These are phyloP conservation scores for Electrona antarctica DNA, from an alignment of 2,113 vertebrate species.

Conservation along the genomic window DNA sequence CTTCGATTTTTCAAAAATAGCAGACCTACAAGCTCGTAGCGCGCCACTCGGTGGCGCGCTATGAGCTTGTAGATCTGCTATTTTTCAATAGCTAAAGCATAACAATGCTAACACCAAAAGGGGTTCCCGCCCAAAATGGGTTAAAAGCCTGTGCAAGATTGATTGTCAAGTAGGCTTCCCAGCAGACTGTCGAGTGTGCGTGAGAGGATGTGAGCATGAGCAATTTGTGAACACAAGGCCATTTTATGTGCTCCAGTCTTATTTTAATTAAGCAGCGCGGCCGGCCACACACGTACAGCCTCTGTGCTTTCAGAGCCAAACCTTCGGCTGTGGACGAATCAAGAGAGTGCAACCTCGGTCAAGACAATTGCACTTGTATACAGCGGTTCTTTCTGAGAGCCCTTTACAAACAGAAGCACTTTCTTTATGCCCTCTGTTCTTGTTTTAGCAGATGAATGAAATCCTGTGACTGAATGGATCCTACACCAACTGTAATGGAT, in stretches of 20 bases:
- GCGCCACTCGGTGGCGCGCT: too few relatives aligned
- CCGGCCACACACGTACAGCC: slow-evolving; percentile 27
- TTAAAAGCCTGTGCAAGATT: neutral
- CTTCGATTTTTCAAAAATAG: too few relatives aligned
- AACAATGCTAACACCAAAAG: too few relatives aligned
- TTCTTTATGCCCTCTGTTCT: neutral
- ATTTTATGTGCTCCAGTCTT: slow-evolving; percentile 13
- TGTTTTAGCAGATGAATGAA: neutral
- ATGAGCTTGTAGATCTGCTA: too few relatives aligned
- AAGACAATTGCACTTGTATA: slow-evolving; percentile 4
- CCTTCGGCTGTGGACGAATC: slow-evolving; percentile 20
- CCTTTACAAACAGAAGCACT: neutral
- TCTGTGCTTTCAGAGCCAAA: slow-evolving; percentile 34
- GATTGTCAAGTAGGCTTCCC: neutral
- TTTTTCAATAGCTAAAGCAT: too few relatives aligned
- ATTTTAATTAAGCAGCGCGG: slow-evolving; percentile 35
- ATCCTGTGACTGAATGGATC: too few relatives aligned
- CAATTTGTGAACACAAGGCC: slow-evolving; percentile 2
- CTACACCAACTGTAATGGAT: too few relatives aligned
- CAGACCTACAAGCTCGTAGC: too few relatives aligned
- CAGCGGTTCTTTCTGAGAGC: neutral
- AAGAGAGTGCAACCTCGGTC: slow-evolving; percentile 25
- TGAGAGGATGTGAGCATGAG: neutral
- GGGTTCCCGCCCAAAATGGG: too few relatives aligned
- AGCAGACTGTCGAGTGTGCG: neutral